phyloP scores from a whole-genome alignment of 1,140 invertebrate genomes.

The Pogonomyrmex californicus region DNA sequence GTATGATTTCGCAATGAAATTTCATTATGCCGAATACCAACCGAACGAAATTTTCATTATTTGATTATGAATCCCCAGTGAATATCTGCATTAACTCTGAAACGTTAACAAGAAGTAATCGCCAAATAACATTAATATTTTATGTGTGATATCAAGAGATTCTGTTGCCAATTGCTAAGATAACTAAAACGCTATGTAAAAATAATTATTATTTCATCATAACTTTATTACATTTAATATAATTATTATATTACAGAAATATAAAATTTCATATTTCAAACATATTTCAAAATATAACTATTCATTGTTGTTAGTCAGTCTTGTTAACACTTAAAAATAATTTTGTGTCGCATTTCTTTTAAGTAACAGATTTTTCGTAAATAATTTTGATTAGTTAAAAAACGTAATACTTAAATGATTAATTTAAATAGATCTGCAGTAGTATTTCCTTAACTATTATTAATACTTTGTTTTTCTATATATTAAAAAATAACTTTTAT shows the following conservation, averaged over 20 bases:
- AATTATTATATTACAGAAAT: neutral
- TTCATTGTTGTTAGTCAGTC: neutral
- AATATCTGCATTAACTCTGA: slow-evolving; percentile 26
- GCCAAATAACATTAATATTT: slow-evolving; percentile 50
- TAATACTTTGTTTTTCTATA: neutral
- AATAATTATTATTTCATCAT: neutral
- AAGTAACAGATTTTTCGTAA: neutral
- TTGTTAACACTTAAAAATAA: neutral
- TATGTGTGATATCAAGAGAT: slow-evolving; percentile 21
- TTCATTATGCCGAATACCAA: slow-evolving; percentile 52
- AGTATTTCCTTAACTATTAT: neutral
- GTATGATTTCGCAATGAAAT: slow-evolving; percentile 43
- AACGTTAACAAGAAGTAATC: slow-evolving; percentile 53
- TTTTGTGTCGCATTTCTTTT: neutral
- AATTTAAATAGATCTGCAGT: neutral
- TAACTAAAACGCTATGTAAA: slow-evolving; percentile 4
- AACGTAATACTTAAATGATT: neutral
- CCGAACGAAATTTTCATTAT: slow-evolving; percentile 57
- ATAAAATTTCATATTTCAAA: neutral
- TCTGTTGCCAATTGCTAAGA: neutral
- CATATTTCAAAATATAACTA: neutral
- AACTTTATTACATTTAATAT: neutral
- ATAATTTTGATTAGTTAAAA: neutral
- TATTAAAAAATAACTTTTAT: neutral
- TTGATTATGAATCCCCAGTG: slow-evolving; percentile 33